These are phyloP conservation scores for Perithous albicinctus DNA, from an alignment of 2,888 invertebrate species.

Conservation along the genomic window DNA sequence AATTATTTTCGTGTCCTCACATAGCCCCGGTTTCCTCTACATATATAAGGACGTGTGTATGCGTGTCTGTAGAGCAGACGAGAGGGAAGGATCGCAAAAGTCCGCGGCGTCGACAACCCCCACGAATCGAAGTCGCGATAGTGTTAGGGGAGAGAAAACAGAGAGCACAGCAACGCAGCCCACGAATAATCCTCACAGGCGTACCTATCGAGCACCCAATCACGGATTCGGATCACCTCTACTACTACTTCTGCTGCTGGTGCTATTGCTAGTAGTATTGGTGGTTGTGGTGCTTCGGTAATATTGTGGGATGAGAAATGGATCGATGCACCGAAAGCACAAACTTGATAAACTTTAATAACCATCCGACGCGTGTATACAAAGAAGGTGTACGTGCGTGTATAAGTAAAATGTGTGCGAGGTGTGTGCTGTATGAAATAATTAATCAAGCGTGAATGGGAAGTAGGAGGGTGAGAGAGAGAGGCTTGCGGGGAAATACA, in stretches of 20 bases:
- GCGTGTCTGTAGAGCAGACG: slow-evolving; percentile 28
- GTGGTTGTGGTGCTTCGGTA: neutral
- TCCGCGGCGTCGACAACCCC: slow-evolving; percentile 43
- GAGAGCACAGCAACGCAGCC: slow-evolving; percentile 37
- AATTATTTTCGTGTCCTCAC: too few relatives aligned
- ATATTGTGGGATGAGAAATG: slow-evolving; percentile 61
- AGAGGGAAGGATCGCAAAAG: slow-evolving; percentile 51
- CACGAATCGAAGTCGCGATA: slow-evolving; percentile 34
- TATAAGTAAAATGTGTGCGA: neutral
- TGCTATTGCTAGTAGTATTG: neutral
- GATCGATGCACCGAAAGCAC: slow-evolving; percentile 69
- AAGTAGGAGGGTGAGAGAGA: neutral
- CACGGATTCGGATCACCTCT: slow-evolving; percentile 64
- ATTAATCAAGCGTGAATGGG: slow-evolving; percentile 40
- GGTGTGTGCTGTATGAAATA: slow-evolving; percentile 53
- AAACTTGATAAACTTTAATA: slow-evolving; percentile 66
- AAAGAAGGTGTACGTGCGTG: neutral
- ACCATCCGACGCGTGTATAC: slow-evolving; percentile 44
- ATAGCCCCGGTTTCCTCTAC: too few relatives aligned
- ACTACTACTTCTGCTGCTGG: neutral
- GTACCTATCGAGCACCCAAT: slow-evolving; percentile 66
- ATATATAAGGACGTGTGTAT: too few relatives aligned
- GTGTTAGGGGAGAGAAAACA: too few relatives aligned
- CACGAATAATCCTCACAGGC: slow-evolving; percentile 67
- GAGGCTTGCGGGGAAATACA: slow-evolving; percentile 13